Base-by-base conservation (phyloP, 2,888 invertebrate species). In the Teleiodes luculella region DNA sequence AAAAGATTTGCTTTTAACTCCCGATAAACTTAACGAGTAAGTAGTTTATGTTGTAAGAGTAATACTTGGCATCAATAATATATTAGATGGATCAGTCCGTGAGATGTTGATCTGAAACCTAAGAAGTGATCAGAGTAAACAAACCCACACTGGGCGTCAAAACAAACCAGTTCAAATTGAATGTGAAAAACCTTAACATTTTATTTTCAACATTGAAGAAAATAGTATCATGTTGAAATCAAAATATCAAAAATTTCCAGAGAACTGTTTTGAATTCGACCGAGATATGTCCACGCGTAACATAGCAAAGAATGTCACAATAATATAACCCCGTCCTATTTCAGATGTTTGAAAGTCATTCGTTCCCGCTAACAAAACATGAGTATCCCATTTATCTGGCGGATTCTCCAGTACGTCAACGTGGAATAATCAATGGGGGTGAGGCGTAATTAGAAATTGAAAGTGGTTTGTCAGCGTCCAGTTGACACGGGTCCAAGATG, bases 401-500 rank as follows among this genome's bases (percentile, higher is more conserved):
- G 10, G n/a, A 16, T 41, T 51, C 36, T 51, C 36, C 30, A 30
- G 30, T 16, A 14, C 16, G 28, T 10, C 11, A 49, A n/a, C 14
- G 31, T 30, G 11, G 31, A 18, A 16, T 16, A 18, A 16, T 41
- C 50, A 35, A 54, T 28, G 43, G 24, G 28, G 48, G 20, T 35
- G 7, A n/a, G 13, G 14, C 6, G 37, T 43, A 50, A 53, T 55
- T 58, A 59, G 74, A 82, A 84, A 84, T 67, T 65, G 81, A 85
- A 82, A 85, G 82, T 83, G 76, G 70, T 76, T 71, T 72, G 69
- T 74, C 70, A 72, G 70, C 65, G 69, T 74, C 72, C 76, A 80
- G 76, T 87, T 88, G 88, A 82, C 80, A 75, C 76, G 61, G 71
- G 66, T 86, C 87, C 88, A 88, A 88, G 87, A 87, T 83, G 73